Evolutionary conservation across 2,888 invertebrate species (phyloP), one percentile per base, ranked within the genome.

Genomic region (Polyploca ridens): DNA sequence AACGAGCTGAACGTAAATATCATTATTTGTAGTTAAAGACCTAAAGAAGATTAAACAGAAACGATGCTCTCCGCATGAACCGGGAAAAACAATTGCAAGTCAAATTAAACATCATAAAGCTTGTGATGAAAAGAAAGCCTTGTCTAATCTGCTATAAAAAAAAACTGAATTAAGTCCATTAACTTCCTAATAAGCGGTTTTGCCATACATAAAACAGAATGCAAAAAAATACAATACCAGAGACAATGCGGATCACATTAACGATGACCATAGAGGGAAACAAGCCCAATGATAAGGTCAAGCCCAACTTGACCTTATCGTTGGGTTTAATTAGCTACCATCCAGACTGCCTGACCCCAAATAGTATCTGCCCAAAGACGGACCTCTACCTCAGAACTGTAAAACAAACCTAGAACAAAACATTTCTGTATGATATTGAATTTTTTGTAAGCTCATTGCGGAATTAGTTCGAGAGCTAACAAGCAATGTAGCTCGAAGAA

Each of bases 341-440:
- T 65, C 62, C 74, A 79, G 79, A 79, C 79, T 71, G 75, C 77
- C 63, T 73, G 79, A 79, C 79, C 77, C 75, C 78, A 76, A 69
- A 66, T 68, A 66, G 64, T 66, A 65, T 64, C 63, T 63, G 35
- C 19, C 27, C 19, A 27, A 27, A 41, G 16, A 16, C 38, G 16
- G 11, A n/a, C 27, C n/a, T 44, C 27, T 27, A 63, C 57, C 16
- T 38, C 2, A n/a, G 10, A 54, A 14, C 62, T 11, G 0, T 3
- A 16, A 61, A 61, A 44, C 16, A 6, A 6, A 10, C 4, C n/a
- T n/a, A 1, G 14, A 41, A 44, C 13, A 41, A 10, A 14, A 27
- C 19, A 44, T 60, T 41, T 35, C 19, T 10, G 38, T 14, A 19
- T 16, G 16, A 13, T 5, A 16, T 14, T 41, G 27, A 44, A 4